phyloP scores from a whole-genome alignment of 35 echinoderm and acorn worm species.

The Patiria miniata region DNA sequence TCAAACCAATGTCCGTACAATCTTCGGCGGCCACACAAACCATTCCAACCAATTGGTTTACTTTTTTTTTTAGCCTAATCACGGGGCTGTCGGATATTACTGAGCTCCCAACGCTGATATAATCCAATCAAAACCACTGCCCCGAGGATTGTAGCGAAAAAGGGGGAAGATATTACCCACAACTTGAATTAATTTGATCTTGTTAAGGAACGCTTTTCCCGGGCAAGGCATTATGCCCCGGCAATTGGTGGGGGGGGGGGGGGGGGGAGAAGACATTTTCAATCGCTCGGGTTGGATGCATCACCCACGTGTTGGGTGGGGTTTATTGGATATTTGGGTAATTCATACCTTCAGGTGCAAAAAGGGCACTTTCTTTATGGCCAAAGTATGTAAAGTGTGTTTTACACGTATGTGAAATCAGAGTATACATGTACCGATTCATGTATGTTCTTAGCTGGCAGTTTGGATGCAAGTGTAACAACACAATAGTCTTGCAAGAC shows the following conservation, averaged over 20 bases:
- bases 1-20: conserved; percentile 31
- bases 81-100: conserved; percentile 9
- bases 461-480: too few relatives aligned
- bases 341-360: too few relatives aligned
- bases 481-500: too few relatives aligned
- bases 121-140: neutral
- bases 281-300: too few relatives aligned
- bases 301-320: too few relatives aligned
- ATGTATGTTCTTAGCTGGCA: too few relatives aligned
- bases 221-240: neutral
- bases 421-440: too few relatives aligned
- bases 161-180: neutral
- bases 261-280: too few relatives aligned
- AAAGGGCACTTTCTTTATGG: too few relatives aligned
- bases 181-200: conserved; percentile 20
- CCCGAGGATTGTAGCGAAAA: neutral
- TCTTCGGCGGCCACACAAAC: neutral
- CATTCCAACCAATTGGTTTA: neutral
- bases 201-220: neutral
- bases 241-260: neutral
- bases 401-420: too few relatives aligned
- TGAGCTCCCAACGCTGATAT: neutral
- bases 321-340: too few relatives aligned
- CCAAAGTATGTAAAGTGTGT: too few relatives aligned
- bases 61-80: neutral